A percentile compares a stretch with the other conserved stretches of the same genome.
Evolutionary conservation across 2,113 vertebrate species (phyloP).

Genomic region (Morone chrysops): DNA sequence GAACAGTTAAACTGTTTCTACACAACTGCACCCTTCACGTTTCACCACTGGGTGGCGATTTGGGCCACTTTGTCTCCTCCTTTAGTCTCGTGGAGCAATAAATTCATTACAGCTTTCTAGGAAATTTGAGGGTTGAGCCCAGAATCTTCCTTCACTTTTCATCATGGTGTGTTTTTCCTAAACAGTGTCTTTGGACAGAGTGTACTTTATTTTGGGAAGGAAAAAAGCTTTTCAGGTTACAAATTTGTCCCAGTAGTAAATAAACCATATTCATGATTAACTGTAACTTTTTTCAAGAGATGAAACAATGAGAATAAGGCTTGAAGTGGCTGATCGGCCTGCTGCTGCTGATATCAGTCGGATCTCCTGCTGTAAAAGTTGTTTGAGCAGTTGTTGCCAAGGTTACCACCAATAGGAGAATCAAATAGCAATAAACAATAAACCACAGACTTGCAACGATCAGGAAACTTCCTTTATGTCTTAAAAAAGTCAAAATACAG

Average conservation of each 20-base stretch:
- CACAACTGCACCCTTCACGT: constrained; percentile 1
- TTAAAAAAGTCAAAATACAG: background rate
- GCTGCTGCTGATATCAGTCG: background rate
- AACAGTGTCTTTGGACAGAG: constrained; percentile 12
- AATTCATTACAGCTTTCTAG: constrained; percentile 45
- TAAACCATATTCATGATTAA: constrained; percentile 29
- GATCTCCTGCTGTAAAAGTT: background rate
- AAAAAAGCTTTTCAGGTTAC: constrained; percentile 25
- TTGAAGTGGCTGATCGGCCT: background rate
- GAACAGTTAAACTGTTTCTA: background rate
- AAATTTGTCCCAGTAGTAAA: constrained; percentile 38
- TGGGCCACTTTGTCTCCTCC: background rate
- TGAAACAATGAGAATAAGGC: background rate
- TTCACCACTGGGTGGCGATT: constrained; percentile 62
- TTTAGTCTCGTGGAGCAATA: background rate
- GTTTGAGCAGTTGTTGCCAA: background rate
- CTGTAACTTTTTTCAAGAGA: background rate
- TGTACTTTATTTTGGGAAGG: constrained; percentile 16
- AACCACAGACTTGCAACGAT: background rate
- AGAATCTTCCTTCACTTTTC: constrained; percentile 9
- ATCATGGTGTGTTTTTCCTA: constrained; percentile 31
- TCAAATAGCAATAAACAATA: background rate
- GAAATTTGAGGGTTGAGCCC: constrained; percentile 25
- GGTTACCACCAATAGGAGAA: background rate
- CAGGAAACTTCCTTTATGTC: background rate